phyloP scores from a whole-genome alignment of 1,140 invertebrate genomes.

The Proctacanthus coquilletti region DNA sequence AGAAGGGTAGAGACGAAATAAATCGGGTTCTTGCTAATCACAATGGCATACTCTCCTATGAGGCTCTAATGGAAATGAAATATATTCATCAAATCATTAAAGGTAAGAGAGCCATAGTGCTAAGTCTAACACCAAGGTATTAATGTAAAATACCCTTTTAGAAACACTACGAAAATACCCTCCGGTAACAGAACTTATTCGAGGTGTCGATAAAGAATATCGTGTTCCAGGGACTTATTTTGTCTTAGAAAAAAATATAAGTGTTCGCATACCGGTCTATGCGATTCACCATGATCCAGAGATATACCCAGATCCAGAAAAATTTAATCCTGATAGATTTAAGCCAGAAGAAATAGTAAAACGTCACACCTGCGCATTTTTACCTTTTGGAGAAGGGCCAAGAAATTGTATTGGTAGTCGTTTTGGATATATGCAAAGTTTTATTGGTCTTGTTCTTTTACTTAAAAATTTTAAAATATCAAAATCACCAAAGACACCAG shows the following conservation, averaged over 20 bases:
- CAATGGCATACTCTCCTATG: constrained; percentile 36
- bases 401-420: constrained; percentile 47
- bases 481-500: constrained; percentile 10
- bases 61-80: constrained; percentile 37
- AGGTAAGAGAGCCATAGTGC: constrained; percentile 15
- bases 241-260: constrained; percentile 29
- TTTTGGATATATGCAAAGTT: constrained; percentile 35
- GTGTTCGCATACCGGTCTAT: constrained; percentile 34
- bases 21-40: constrained; percentile 29
- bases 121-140: neutral
- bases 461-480: constrained; percentile 28
- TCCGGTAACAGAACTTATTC: constrained; percentile 15
- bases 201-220: constrained; percentile 18
- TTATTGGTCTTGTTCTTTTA: constrained; percentile 32
- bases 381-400: constrained; percentile 56
- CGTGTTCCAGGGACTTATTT: constrained; percentile 20
- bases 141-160: constrained; percentile 10
- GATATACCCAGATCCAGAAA: constrained; percentile 37
- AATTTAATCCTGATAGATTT: constrained; percentile 44
- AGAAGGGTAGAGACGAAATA: constrained; percentile 33
- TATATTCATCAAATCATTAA: constrained; percentile 38
- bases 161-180: constrained; percentile 34
- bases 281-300: constrained; percentile 36
- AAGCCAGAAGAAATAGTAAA: constrained; percentile 27
- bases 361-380: constrained; percentile 35